Evolutionary conservation across 30 jellyfish, hydroid and myxozoan genomes (phyloP).

Genomic region (Chrysaora quinquecirrha): DNA sequence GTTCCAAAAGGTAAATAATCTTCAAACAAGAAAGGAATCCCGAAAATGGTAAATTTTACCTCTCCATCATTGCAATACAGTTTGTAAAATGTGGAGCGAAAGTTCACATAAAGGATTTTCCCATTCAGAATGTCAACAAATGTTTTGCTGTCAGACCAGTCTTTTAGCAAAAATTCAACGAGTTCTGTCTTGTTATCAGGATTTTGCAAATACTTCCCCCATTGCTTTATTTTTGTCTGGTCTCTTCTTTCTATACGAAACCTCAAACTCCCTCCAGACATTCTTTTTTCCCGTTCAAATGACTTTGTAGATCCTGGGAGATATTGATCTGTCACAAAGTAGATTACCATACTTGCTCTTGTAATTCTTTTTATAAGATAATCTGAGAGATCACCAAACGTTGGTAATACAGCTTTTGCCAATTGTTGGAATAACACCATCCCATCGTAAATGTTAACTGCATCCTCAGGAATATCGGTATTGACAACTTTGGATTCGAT

Average conservation of each 20-base stretch:
- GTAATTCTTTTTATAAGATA: conserved; percentile 18
- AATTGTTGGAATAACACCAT: conserved; percentile 46
- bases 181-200: conserved; percentile 36
- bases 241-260: conserved; percentile 12
- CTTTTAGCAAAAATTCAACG: conserved; percentile 13
- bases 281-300: conserved; percentile 25
- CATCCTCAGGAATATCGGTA: too few species aligned
- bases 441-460: too few species aligned
- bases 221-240: conserved; percentile 30
- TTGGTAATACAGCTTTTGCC: background rate
- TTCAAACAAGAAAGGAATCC: too few species aligned
- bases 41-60: too few species aligned
- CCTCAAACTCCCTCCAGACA: conserved; percentile 8
- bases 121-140: conserved; percentile 31
- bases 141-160: conserved; percentile 32
- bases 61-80: too few species aligned
- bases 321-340: conserved; percentile 47
- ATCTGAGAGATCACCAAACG: conserved; percentile 56
- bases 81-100: too few species aligned
- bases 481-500: too few species aligned
- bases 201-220: conserved; percentile 24
- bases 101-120: too few species aligned
- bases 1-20: too few species aligned
- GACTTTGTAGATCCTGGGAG: conserved; percentile 8
- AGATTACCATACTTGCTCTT: background rate